Percentiles rank a stretch among this genome's conserved stretches.
Conservation (phyloP, 2,888 invertebrate genomes). For the Thelaira solivaga region DNA sequence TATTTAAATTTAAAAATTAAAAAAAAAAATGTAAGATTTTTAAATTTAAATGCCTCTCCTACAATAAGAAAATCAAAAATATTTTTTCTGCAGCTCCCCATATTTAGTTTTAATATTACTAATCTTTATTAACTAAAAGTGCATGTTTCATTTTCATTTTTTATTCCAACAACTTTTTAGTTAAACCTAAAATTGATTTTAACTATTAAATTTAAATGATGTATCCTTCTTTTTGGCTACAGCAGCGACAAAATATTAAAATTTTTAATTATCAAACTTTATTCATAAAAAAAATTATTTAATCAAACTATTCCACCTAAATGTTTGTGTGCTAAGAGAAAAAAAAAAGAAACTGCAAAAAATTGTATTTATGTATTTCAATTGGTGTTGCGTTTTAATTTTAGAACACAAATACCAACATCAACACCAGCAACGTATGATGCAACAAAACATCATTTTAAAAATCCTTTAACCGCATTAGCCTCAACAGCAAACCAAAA, state of each 20-base stretch:
- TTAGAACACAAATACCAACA: constrained; percentile 67
- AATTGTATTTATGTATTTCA: constrained; percentile 3
- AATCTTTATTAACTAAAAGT: constrained; percentile 7
- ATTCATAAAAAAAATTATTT: neutral
- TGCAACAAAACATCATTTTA: constrained; percentile 57
- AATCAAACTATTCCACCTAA: constrained; percentile 5
- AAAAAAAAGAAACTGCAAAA: neutral
- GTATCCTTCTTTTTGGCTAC: neutral
- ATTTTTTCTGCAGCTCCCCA: too few species aligned
- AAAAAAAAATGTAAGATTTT: too few species aligned
- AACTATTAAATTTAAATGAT: neutral
- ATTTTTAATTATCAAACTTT: too few species aligned
- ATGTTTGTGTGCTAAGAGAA: constrained; percentile 16
- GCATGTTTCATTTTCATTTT: constrained; percentile 34
- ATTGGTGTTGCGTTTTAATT: constrained; percentile 28
- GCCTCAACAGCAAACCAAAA: constrained; percentile 46
- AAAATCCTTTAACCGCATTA: constrained; percentile 53
- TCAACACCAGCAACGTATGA: constrained; percentile 56
- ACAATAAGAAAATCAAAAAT: too few species aligned
- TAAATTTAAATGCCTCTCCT: too few species aligned
- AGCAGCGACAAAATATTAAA: too few species aligned
- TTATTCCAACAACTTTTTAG: neutral
- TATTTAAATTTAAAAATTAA: too few species aligned
- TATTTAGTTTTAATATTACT: constrained; percentile 8
- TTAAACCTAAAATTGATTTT: neutral